phyloP scores from a whole-genome alignment of 2,113 vertebrate species.

The Bufo bufo region DNA sequence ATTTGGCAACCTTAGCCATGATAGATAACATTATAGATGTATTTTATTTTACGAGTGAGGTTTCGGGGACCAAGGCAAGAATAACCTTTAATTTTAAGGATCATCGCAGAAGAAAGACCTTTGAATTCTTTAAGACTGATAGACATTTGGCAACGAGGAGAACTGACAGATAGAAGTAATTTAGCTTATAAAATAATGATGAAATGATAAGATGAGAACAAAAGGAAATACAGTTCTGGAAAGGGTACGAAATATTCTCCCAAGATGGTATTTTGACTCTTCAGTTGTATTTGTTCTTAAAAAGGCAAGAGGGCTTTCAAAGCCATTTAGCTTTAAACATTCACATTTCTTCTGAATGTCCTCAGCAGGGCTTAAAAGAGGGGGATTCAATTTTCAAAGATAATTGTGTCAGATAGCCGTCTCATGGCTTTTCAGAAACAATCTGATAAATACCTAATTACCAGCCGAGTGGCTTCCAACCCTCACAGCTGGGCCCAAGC shows the following conservation, averaged over 20 bases:
- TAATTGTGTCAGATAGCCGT: slow-evolving; percentile 90
- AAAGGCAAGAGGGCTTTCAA: slow-evolving; percentile 69
- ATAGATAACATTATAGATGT: slow-evolving; percentile 41
- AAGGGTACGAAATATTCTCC: slow-evolving; percentile 52
- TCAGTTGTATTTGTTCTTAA: slow-evolving; percentile 60
- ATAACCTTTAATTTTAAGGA: slow-evolving; percentile 54
- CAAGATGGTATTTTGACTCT: slow-evolving; percentile 59
- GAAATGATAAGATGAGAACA: slow-evolving; percentile 55
- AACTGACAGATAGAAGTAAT: slow-evolving; percentile 56
- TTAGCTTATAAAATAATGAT: slow-evolving; percentile 58
- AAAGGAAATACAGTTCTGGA: slow-evolving; percentile 57
- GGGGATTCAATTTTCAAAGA: slow-evolving; percentile 81
- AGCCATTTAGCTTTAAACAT: slow-evolving; percentile 70
- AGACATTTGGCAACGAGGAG: slow-evolving; percentile 48
- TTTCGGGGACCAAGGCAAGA: slow-evolving; percentile 43
- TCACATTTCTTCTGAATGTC: slow-evolving; percentile 67
- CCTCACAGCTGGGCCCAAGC: slow-evolving; percentile 67
- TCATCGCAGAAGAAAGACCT: slow-evolving; percentile 53
- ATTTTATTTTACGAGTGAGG: slow-evolving; percentile 52
- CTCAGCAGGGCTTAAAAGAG: slow-evolving; percentile 72
- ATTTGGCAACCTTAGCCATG: slow-evolving; percentile 35
- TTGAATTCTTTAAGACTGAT: slow-evolving; percentile 55
- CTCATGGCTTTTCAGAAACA: slow-evolving; percentile 78
- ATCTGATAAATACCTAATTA: slow-evolving; percentile 98
- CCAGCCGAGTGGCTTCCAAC: slow-evolving; percentile 76